Base-by-base conservation (phyloP, 1,140 invertebrate species). In the Delia radicum region DNA sequence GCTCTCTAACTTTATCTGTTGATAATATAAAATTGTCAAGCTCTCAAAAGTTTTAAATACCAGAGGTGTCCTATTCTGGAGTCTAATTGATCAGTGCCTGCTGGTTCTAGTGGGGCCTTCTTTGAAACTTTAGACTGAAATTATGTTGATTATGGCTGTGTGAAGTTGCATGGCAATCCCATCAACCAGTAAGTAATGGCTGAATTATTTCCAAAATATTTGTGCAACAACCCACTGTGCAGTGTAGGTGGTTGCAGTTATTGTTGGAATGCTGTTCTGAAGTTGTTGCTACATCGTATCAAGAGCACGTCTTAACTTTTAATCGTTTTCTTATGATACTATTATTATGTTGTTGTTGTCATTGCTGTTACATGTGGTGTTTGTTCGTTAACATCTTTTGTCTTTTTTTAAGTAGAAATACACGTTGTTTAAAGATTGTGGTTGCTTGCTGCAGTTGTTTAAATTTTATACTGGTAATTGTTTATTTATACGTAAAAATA, bases 301-400 rank as follows among this genome's bases (percentile, higher is more conserved):
- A 8, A 33, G 29, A 69, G 65, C 65, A 69, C 65, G 65, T 69
- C 65, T 69, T 33, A 69, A 69, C 29, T 69, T 69, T 69, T 69
- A 69, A 69, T 69, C 65, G 65, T 33, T 69, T 69, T 33, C 65
- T 69, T 69, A 69, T 69, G 65, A 69, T 69, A 31, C 31, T 21
- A 69, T 69, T 33, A 33, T 37, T 69, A 18, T 37, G 37, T 69
- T 37, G 21, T 69, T 24, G 24, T 55, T 55, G 8, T 55, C 24
- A 7, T 55, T 55, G 62, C 26, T 31, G 63, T 29, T 31, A 8
- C 63, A 67, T 33, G 28, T 42, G 3, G 8, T 3, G 37, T 42
- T 33, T 33, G 4, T 33, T 10, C 10, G 31, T 10, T 33, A 33
- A 33, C 37, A 5, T 42, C 12, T 0, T 42, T 15, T 42, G 37